A percentile compares a stretch with the other conserved stretches of the same genome.
These are phyloP conservation scores for Patella ulyssiponensis DNA, from an alignment of 2,888 invertebrate species.

Conservation along the genomic window DNA sequence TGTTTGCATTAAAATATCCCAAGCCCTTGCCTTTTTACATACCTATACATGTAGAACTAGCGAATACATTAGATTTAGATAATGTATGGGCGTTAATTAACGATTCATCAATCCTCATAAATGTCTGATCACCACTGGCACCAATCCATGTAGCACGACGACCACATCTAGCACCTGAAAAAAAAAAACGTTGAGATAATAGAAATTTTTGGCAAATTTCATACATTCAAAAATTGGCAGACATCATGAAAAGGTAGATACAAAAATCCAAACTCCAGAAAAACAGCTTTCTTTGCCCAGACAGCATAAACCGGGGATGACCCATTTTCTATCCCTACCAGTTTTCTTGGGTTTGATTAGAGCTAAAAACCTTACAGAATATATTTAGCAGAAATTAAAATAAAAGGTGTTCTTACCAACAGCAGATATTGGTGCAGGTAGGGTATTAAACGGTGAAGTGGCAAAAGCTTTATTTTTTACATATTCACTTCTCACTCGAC, in stretches of 20 bases:
- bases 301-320: too few relatives aligned
- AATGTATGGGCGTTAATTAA: slow-evolving; percentile 92
- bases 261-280: too few relatives aligned
- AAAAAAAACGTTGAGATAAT: background rate
- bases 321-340: too few relatives aligned
- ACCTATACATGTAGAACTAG: slow-evolving; percentile 89
- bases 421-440: slow-evolving; percentile 83
- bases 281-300: too few relatives aligned
- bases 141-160: slow-evolving; percentile 93
- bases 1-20: too few relatives aligned
- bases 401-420: slow-evolving; percentile 76
- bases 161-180: slow-evolving; percentile 80
- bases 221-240: background rate
- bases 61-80: slow-evolving; percentile 89
- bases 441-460: slow-evolving; percentile 47
- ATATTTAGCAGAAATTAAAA: too few relatives aligned
- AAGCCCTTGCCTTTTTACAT: slow-evolving; percentile 61
- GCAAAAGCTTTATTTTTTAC: slow-evolving; percentile 67
- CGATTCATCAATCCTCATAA: slow-evolving; percentile 90
- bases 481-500: slow-evolving; percentile 73
- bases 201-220: background rate
- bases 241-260: too few relatives aligned
- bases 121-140: slow-evolving; percentile 96
- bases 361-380: too few relatives aligned
- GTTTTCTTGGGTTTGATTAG: too few relatives aligned